Evolutionary conservation across 1,140 invertebrate genomes (phyloP).

Genomic region (Orchesella cincta): DNA sequence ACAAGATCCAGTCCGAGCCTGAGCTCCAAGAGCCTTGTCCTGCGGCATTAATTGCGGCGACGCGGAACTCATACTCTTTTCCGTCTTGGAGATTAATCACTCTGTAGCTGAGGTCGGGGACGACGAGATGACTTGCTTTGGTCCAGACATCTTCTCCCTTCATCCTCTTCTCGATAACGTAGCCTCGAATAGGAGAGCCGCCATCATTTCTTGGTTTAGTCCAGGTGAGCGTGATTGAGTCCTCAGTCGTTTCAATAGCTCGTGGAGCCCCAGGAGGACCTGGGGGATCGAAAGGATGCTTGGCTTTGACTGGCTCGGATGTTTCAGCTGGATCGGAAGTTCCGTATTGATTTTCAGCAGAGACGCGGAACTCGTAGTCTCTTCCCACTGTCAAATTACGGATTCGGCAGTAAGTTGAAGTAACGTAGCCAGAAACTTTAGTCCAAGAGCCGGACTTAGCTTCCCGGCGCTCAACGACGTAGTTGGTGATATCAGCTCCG

Average conservation of each 20-base stretch:
- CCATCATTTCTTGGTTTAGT: conserved; percentile 90
- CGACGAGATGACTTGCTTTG: conserved; percentile 78
- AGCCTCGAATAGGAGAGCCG: conserved; percentile 85
- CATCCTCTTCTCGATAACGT: conserved; percentile 88
- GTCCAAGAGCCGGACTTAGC: conserved; percentile 77
- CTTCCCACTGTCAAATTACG: conserved; percentile 86
- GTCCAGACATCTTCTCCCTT: conserved; percentile 88
- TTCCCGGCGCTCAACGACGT: conserved; percentile 93
- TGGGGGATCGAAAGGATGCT: conserved; percentile 94
- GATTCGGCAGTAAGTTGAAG: conserved; percentile 81
- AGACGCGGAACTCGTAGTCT: conserved; percentile 95
- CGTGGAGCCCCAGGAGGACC: conserved; percentile 84
- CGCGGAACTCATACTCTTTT: conserved; percentile 95
- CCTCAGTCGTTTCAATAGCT: conserved; percentile 83
- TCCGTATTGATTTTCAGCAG: conserved; percentile 96
- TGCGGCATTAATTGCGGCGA: conserved; percentile 92
- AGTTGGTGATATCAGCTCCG: conserved; percentile 83
- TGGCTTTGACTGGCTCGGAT: conserved; percentile 83
- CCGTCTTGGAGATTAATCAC: conserved; percentile 89
- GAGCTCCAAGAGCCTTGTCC: conserved; percentile 90
- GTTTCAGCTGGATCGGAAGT: conserved; percentile 88
- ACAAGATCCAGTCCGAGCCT: conserved; percentile 85
- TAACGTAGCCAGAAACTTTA: conserved; percentile 88
- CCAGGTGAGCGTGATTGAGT: conserved; percentile 93
- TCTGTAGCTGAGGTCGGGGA: conserved; percentile 63